Conservation (phyloP, 2,888 invertebrate species). For the Amblyteles armatorius region DNA sequence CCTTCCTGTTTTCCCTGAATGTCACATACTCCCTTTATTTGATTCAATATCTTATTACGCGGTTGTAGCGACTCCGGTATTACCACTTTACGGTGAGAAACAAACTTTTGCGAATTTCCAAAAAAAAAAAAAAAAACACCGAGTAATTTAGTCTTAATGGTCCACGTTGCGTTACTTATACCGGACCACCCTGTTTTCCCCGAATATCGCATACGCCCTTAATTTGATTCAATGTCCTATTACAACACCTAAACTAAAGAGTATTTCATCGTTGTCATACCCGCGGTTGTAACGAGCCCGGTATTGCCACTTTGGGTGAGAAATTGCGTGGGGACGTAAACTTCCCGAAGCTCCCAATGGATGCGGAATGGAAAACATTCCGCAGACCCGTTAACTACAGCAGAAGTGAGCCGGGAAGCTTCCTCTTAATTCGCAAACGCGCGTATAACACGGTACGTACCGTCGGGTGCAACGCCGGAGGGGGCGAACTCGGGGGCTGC, state of each 20-base stretch:
- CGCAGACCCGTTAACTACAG: conserved; percentile 35
- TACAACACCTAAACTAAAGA: neutral
- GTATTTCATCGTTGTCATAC: neutral
- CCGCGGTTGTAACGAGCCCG: conserved; percentile 9
- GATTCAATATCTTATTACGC: neutral
- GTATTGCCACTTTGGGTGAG: conserved; percentile 15
- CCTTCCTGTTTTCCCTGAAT: neutral
- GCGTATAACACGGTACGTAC: conserved; percentile 46
- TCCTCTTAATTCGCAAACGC: conserved; percentile 62
- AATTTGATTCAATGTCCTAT: neutral
- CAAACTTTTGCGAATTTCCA: too few relatives aligned
- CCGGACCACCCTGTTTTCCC: neutral
- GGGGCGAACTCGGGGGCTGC: conserved; percentile 12
- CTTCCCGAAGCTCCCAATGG: neutral
- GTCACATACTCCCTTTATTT: neutral
- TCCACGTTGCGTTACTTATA: neutral
- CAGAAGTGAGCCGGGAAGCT: conserved; percentile 50
- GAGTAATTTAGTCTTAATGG: neutral
- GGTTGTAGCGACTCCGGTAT: conserved; percentile 1
- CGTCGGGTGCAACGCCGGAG: conserved; percentile 15
- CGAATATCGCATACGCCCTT: neutral
- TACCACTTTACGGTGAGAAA: neutral
- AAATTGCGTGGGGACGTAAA: neutral
- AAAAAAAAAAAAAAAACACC: too few relatives aligned
- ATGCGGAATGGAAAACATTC: conserved; percentile 36